Conservation (phyloP, 2,113 vertebrate genomes). For the Caranx melampygus region DNA sequence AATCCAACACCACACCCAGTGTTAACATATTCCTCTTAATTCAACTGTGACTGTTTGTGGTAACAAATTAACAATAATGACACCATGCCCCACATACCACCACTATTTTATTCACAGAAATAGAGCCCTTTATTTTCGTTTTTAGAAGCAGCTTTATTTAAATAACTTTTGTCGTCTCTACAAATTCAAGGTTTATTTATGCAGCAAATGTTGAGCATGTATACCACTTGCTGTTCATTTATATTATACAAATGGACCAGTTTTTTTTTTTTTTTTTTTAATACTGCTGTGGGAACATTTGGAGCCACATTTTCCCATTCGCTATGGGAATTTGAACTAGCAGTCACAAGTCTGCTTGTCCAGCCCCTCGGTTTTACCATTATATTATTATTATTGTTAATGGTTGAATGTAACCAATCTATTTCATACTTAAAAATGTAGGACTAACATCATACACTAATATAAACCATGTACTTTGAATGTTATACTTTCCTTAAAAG, state of each 20-base stretch:
- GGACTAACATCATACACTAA: constrained; percentile 64
- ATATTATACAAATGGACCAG: constrained; percentile 13
- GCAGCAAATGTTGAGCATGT: constrained; percentile 63
- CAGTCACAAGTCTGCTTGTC: constrained; percentile 33
- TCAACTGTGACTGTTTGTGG: background rate
- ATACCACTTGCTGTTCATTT: constrained; percentile 41
- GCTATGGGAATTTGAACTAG: background rate
- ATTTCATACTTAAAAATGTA: background rate
- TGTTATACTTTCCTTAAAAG: constrained; percentile 12
- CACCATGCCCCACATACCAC: background rate
- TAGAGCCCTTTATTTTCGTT: constrained; percentile 1
- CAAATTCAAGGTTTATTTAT: constrained; percentile 42
- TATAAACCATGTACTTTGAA: constrained; percentile 19
- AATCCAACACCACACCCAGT: too few species aligned
- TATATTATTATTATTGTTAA: constrained; percentile 3
- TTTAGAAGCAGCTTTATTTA: constrained; percentile 9
- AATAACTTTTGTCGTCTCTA: constrained; percentile 16
- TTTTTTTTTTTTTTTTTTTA: background rate
- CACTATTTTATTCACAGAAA: constrained; percentile 23
- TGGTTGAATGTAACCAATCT: constrained; percentile 26
- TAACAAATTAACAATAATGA: background rate
- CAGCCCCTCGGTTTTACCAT: constrained; percentile 1
- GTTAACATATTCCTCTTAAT: background rate
- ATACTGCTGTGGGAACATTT: background rate
- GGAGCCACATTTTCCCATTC: constrained; percentile 14